A percentile compares a stretch with the other conserved stretches of the same genome.
Conservation (phyloP, 2,113 vertebrate genomes). For the Peromyscus leucopus region DNA sequence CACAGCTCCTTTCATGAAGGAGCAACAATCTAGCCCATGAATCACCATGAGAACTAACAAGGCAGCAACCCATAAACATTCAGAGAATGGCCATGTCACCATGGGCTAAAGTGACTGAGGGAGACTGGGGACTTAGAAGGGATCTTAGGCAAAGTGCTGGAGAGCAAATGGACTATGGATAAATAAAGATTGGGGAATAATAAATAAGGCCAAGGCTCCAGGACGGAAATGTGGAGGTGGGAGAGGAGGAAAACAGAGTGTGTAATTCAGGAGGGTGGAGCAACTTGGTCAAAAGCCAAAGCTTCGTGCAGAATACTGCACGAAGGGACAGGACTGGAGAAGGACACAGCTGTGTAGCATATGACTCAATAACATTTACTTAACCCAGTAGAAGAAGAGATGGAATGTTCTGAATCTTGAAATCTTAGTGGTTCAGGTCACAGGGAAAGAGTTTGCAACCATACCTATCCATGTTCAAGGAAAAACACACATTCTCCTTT, state of each 20-base stretch:
- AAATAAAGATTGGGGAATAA: slow-evolving; percentile 34
- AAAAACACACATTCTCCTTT: slow-evolving; percentile 40
- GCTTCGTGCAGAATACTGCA: slow-evolving; percentile 26
- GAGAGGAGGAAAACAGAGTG: slow-evolving; percentile 13
- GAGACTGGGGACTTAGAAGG: not conserved
- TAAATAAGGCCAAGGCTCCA: not conserved
- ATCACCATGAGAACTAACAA: not conserved
- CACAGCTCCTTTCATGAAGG: not conserved
- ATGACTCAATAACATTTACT: slow-evolving; percentile 76
- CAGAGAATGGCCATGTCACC: not conserved
- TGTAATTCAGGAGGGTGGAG: not conserved
- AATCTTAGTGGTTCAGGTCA: slow-evolving; percentile 65
- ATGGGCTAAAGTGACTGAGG: not conserved
- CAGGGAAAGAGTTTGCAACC: slow-evolving; percentile 46
- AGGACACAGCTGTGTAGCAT: slow-evolving; percentile 71
- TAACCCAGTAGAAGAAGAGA: slow-evolving; percentile 71
- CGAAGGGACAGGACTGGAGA: slow-evolving; percentile 24
- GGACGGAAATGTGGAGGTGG: not conserved
- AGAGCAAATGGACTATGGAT: not conserved
- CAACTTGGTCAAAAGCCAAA: slow-evolving; percentile 27
- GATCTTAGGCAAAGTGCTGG: not conserved
- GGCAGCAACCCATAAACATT: not conserved
- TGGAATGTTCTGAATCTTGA: slow-evolving; percentile 74
- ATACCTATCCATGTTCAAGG: slow-evolving; percentile 6
- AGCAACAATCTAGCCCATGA: not conserved